Evolutionary conservation across 2,797 vertebrate genomes (phyloP).

Genomic region (Propithecus perrieri): DNA sequence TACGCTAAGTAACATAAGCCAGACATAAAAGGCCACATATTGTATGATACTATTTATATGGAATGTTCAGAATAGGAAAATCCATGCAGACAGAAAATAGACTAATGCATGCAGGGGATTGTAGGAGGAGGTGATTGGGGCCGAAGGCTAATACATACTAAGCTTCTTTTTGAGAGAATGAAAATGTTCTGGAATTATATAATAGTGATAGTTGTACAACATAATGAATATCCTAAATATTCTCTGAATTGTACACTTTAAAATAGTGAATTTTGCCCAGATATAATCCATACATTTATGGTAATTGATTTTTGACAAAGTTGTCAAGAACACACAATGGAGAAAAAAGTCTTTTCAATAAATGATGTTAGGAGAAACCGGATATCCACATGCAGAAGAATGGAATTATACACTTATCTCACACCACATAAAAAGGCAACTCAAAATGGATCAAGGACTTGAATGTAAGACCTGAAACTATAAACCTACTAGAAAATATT

Average conservation of each 20-base stretch:
- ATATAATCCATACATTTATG: not conserved
- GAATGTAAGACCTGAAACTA: not conserved
- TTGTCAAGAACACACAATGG: not conserved
- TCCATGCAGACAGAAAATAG: not conserved
- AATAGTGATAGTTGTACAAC: not conserved
- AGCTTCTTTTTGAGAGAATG: not conserved
- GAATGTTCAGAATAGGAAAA: not conserved
- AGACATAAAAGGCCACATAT: not conserved
- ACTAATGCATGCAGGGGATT: not conserved
- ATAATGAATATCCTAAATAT: not conserved
- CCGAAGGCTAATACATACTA: not conserved
- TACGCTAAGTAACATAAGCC: not conserved
- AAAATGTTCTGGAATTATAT: not conserved
- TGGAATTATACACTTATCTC: not conserved
- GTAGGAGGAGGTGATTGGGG: not conserved
- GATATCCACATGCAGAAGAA: not conserved
- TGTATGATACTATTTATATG: not conserved
- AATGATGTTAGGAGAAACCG: not conserved
- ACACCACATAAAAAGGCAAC: not conserved
- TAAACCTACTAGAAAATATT: not conserved
- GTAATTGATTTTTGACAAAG: not conserved
- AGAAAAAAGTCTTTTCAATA: not conserved
- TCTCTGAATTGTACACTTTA: not conserved
- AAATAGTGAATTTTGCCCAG: not conserved
- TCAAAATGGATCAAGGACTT: not conserved